Percentiles rank a stretch among this genome's conserved stretches.
phyloP scores from a whole-genome alignment of 1,140 invertebrate genomes.

The Hormaphis cornu region DNA sequence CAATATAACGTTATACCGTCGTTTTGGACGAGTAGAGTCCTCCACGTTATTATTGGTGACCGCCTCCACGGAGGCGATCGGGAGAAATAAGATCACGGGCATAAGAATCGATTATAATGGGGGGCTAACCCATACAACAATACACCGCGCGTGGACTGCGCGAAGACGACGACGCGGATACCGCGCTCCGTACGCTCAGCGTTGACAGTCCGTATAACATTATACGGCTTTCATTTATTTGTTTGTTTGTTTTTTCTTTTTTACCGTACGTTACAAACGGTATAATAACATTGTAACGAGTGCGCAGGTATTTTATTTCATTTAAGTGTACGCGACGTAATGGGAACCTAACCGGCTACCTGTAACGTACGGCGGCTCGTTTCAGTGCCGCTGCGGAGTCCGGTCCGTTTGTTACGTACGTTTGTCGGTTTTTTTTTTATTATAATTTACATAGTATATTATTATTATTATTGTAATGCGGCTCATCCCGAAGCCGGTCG shows the following conservation, averaged over 20 bases:
- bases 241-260: too few relatives aligned
- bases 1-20: background rate
- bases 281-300: background rate
- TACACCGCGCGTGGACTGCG: too few relatives aligned
- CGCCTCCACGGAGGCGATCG: too few relatives aligned
- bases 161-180: too few relatives aligned
- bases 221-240: constrained; percentile 18
- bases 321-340: too few relatives aligned
- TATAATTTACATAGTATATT: constrained; percentile 23
- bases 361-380: too few relatives aligned
- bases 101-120: constrained; percentile 18
- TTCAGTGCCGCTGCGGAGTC: background rate
- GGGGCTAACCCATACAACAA: background rate
- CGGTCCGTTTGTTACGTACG: background rate
- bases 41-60: too few relatives aligned
- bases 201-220: background rate
- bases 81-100: background rate
- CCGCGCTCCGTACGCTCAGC: too few relatives aligned
- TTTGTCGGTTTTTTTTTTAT: background rate
- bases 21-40: too few relatives aligned
- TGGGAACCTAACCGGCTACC: too few relatives aligned
- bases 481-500: constrained; percentile 1
- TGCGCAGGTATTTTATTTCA: too few relatives aligned
- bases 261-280: background rate
- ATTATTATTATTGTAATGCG: too few relatives aligned